Percentiles rank a stretch among this genome's conserved stretches.
phyloP scores from a whole-genome alignment of 37 sponge, comb jelly and placozoan species.

The Crambe crambe region DNA sequence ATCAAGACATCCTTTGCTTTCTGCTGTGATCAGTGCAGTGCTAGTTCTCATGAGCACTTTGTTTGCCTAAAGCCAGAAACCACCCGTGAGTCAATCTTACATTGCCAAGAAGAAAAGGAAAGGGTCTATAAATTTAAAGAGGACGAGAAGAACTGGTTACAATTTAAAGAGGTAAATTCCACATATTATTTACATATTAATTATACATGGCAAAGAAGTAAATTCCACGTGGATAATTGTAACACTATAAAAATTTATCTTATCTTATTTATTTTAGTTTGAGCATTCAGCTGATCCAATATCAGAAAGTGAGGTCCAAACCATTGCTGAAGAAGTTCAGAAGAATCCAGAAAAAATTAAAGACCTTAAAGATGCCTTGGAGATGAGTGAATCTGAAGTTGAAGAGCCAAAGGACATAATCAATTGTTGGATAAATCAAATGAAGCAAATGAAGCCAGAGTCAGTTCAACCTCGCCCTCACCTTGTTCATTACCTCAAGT shows the following conservation, averaged over 20 bases:
- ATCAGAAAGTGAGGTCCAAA: neutral
- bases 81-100: neutral
- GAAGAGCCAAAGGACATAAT: neutral
- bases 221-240: neutral
- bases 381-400: neutral
- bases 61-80: neutral
- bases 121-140: neutral
- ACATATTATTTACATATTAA: neutral
- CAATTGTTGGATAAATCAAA: neutral
- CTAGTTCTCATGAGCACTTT: neutral
- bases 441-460: neutral
- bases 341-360: neutral
- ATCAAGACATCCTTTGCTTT: constrained; percentile 11
- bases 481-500: constrained; percentile 11
- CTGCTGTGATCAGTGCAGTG: neutral
- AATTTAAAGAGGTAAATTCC: neutral
- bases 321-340: neutral
- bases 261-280: neutral
- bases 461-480: neutral
- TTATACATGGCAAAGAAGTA: neutral
- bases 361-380: neutral
- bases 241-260: neutral
- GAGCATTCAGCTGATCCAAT: neutral
- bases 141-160: neutral
- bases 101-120: neutral